These are phyloP conservation scores for Xenus cinereus DNA, from an alignment of 2,113 vertebrate species.

Conservation along the genomic window DNA sequence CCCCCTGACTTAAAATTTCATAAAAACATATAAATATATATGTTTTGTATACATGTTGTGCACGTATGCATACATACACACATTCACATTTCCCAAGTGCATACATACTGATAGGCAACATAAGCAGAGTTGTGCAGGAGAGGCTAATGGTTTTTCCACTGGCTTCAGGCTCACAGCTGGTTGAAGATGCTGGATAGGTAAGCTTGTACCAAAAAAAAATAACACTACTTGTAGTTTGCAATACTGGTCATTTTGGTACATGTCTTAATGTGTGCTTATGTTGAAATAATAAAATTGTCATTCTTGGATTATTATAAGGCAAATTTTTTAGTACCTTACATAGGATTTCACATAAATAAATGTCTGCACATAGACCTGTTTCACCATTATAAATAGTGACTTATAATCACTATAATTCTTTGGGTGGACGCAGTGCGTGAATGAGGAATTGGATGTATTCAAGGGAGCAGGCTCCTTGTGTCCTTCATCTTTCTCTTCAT, in stretches of 20 bases:
- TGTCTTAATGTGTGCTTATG: neutral
- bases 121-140: neutral
- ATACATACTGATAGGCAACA: neutral
- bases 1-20: neutral
- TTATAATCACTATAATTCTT: neutral
- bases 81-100: neutral
- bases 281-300: neutral
- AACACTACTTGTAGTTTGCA: neutral
- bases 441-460: neutral
- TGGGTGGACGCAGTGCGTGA: accelerated
- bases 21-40: neutral
- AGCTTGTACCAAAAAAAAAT: neutral
- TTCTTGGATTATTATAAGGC: neutral
- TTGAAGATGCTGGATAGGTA: neutral
- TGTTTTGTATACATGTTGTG: neutral
- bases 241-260: neutral
- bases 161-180: accelerated
- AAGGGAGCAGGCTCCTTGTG: neutral
- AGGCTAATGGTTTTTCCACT: neutral
- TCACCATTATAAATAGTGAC: neutral
- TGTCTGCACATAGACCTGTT: neutral
- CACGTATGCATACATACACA: neutral
- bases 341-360: neutral
- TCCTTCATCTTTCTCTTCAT: neutral
- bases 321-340: neutral